Conservation (phyloP, 1,140 invertebrate species). For the Drosophila subpulchrella region DNA sequence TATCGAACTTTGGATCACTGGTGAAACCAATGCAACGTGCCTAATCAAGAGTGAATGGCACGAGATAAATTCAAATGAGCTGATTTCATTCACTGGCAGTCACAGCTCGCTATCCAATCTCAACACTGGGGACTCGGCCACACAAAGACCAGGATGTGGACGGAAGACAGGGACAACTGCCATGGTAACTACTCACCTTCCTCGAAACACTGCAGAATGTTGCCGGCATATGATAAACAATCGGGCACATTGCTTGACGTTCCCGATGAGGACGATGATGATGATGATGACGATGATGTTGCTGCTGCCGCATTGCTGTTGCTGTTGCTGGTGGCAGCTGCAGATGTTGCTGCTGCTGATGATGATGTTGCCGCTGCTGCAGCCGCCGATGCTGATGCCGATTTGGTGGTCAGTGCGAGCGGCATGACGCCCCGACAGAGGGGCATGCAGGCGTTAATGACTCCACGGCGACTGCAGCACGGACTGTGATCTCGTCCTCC, state of each 20-base stretch:
- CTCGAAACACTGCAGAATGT: slow-evolving; percentile 93
- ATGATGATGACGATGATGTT: slow-evolving; percentile 28
- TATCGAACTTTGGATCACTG: background rate
- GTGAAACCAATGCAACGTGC: background rate
- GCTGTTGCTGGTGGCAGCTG: slow-evolving; percentile 33
- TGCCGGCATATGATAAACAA: slow-evolving; percentile 92
- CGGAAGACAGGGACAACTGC: slow-evolving; percentile 8
- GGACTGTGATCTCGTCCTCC: slow-evolving; percentile 91
- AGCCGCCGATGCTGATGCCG: slow-evolving; percentile 45
- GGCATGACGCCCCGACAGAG: slow-evolving; percentile 90
- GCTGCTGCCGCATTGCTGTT: slow-evolving; percentile 22
- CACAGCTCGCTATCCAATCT: slow-evolving; percentile 2
- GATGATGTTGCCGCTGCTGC: slow-evolving; percentile 38
- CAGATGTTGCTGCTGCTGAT: slow-evolving; percentile 38
- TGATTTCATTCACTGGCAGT: slow-evolving; percentile 32
- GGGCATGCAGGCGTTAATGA: slow-evolving; percentile 89
- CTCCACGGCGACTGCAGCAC: slow-evolving; percentile 90
- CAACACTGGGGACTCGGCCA: slow-evolving; percentile 7
- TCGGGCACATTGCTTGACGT: slow-evolving; percentile 71
- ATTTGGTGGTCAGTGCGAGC: slow-evolving; percentile 63
- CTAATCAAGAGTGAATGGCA: slow-evolving; percentile 6
- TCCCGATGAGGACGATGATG: slow-evolving; percentile 26
- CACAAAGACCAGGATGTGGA: slow-evolving; percentile 14
- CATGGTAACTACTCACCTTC: slow-evolving; percentile 87
- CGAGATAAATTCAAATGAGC: slow-evolving; percentile 4